phyloP scores from a whole-genome alignment of 2,888 invertebrate species.

The Lomographa bimaculata region DNA sequence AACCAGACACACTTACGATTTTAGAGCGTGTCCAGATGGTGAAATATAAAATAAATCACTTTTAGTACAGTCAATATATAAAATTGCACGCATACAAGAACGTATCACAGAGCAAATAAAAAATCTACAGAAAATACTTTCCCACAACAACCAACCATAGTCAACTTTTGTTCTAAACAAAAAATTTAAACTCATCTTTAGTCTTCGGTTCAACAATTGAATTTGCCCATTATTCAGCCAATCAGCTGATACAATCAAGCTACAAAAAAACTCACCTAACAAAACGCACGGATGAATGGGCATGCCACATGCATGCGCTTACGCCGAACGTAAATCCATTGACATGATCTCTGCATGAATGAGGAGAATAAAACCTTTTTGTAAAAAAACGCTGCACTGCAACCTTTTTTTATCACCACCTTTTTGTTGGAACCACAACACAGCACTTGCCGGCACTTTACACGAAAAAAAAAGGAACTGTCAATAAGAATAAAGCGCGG shows the following conservation, averaged over 20 bases:
- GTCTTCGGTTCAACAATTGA: no score
- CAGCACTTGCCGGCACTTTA: constrained; percentile 30
- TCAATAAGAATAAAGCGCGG: constrained; percentile 21
- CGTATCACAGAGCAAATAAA: no score
- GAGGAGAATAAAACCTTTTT: constrained; percentile 39
- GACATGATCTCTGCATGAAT: constrained; percentile 70
- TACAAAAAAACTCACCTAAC: constrained; percentile 62
- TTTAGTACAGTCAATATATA: no score
- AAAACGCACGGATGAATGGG: constrained; percentile 58
- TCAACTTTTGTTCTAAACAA: no score
- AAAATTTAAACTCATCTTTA: no score
- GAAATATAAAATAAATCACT: no score
- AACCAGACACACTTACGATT: no score
- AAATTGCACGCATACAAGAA: no score
- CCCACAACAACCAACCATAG: no score
- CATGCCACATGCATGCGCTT: constrained; percentile 50
- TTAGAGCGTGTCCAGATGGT: no score
- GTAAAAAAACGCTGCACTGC: no score
- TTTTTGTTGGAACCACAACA: constrained; percentile 30
- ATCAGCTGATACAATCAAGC: constrained; percentile 49
- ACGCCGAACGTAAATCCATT: constrained; percentile 65
- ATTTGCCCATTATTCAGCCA: constrained; percentile 16
- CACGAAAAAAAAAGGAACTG: constrained; percentile 25
- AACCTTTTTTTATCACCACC: constrained; percentile 31
- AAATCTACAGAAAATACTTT: no score